Percentiles rank a stretch among this genome's conserved stretches.
Conservation (phyloP, 1,140 invertebrate genomes). For the Drosophila kanapiae region DNA sequence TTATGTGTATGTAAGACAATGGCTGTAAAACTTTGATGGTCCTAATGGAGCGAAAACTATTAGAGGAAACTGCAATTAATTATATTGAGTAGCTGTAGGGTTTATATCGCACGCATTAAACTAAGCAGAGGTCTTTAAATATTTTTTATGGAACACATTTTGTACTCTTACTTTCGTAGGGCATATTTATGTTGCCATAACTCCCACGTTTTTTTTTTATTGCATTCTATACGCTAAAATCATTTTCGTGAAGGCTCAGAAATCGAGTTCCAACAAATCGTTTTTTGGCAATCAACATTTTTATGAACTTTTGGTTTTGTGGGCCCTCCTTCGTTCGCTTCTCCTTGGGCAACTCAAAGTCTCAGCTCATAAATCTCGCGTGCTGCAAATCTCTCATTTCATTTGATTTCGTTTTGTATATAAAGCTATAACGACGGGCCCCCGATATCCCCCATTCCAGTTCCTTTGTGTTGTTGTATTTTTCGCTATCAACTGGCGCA, state of each 20-base stretch:
- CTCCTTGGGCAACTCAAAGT: slow-evolving; percentile 49
- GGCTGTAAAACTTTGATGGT: slow-evolving; percentile 26
- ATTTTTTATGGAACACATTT: no score
- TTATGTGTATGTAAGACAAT: slow-evolving; percentile 39
- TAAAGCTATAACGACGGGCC: slow-evolving; percentile 60
- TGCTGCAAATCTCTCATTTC: slow-evolving; percentile 74
- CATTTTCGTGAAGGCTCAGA: slow-evolving; percentile 8
- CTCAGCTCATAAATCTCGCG: slow-evolving; percentile 78
- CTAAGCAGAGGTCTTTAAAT: background rate
- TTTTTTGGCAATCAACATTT: slow-evolving; percentile 45
- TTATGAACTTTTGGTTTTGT: slow-evolving; percentile 45
- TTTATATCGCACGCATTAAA: background rate
- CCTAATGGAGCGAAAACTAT: background rate
- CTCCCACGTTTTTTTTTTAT: slow-evolving; percentile 11
- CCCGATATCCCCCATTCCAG: slow-evolving; percentile 21
- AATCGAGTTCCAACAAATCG: slow-evolving; percentile 26
- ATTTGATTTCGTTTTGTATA: slow-evolving; percentile 63
- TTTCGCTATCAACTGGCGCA: slow-evolving; percentile 63
- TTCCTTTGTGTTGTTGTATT: slow-evolving; percentile 37
- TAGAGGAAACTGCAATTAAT: background rate
- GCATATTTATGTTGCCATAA: background rate
- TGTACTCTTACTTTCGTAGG: background rate
- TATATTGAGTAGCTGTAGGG: background rate
- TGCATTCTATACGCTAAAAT: slow-evolving; percentile 2
- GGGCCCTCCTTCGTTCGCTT: slow-evolving; percentile 4